Base-by-base conservation (phyloP, 2,113 vertebrate species). In the Gasterosteus aculeatus region DNA sequence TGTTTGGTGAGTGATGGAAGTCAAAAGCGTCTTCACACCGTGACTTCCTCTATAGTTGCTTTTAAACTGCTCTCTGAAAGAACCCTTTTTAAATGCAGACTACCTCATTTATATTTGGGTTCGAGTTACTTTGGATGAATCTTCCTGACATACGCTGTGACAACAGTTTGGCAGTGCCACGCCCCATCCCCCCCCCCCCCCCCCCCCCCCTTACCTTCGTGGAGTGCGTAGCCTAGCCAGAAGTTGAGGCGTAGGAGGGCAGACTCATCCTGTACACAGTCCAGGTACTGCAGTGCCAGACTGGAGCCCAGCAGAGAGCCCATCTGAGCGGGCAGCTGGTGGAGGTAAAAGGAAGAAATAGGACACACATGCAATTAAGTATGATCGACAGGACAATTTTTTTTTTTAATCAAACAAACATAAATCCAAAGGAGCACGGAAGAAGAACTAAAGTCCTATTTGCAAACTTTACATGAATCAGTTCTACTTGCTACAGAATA, bases 251-350 rank as follows among this genome's bases (percentile, higher is more conserved):
- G 95, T 78, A 97, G 89, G 84, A 96, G 92, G 81, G 96, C 29
- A 1, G 95, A 94, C 77, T 97, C 96, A 73, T 99, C 96, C 92
- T 88, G 96, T 60, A 96, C 82, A 79, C 95, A 98, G 80, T 97
- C 96, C 77, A 99, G 88, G 84, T 96, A 97, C 73, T 98, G 96
- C 83, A 99, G 95, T 0, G 97, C 85, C 68, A 98, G 89, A 64
- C 94, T 93, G 72, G 91, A 97, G 53, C 93, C 93, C 64, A 99
- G 85, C 82, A 98, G 93, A 29, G 97, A 98, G 56, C 96, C 96
- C 95, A 99, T 98, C 93, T 95, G 97, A 78, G 96, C 94, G 14
- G 98, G 97, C 78, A 98, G 93, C 97, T 99, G 89, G 70, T 88
- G 85, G 62, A 71, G 85, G 44, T 59, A 72, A 16, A 80, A 77